Evolutionary conservation across 2,888 invertebrate species (phyloP).

Genomic region (Eretmocerus hayati): DNA sequence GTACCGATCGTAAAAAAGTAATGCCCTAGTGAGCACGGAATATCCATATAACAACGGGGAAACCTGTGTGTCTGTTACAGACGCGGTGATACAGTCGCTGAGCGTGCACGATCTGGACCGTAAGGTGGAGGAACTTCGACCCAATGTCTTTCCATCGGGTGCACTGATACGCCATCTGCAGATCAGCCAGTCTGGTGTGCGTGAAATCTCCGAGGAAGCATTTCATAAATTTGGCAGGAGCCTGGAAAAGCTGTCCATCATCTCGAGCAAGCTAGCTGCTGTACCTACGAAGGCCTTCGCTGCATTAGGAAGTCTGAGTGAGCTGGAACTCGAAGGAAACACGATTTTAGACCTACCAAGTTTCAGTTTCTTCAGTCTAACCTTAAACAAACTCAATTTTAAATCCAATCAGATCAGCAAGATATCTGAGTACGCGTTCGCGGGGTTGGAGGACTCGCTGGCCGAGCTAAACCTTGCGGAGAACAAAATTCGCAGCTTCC

Average conservation of each 20-base stretch:
- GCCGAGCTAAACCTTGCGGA: slow-evolving; percentile 81
- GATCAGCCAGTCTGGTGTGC: slow-evolving; percentile 63
- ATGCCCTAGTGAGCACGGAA: no score
- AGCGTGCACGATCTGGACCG: slow-evolving; percentile 84
- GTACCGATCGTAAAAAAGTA: not conserved
- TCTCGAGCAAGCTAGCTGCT: slow-evolving; percentile 65
- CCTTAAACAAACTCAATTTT: slow-evolving; percentile 72
- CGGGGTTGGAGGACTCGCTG: slow-evolving; percentile 68
- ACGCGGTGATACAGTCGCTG: slow-evolving; percentile 62
- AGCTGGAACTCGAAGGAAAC: slow-evolving; percentile 77
- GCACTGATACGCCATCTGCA: slow-evolving; percentile 66
- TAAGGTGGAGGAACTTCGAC: slow-evolving; percentile 66
- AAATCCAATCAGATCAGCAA: slow-evolving; percentile 75
- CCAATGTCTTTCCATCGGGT: slow-evolving; percentile 66
- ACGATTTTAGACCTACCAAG: slow-evolving; percentile 75
- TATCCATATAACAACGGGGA: no score
- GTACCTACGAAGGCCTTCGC: slow-evolving; percentile 74
- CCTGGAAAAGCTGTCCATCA: slow-evolving; percentile 70
- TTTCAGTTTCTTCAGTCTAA: slow-evolving; percentile 83
- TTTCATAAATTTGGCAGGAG: slow-evolving; percentile 38
- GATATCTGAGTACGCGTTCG: slow-evolving; percentile 78
- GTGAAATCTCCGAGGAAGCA: slow-evolving; percentile 44
- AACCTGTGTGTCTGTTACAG: slow-evolving; percentile 10
- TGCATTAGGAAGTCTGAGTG: slow-evolving; percentile 62
- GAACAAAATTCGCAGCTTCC: slow-evolving; percentile 76